These are phyloP conservation scores for Trigoniulus corallinus DNA, from an alignment of 1,140 invertebrate species.

Conservation along the genomic window DNA sequence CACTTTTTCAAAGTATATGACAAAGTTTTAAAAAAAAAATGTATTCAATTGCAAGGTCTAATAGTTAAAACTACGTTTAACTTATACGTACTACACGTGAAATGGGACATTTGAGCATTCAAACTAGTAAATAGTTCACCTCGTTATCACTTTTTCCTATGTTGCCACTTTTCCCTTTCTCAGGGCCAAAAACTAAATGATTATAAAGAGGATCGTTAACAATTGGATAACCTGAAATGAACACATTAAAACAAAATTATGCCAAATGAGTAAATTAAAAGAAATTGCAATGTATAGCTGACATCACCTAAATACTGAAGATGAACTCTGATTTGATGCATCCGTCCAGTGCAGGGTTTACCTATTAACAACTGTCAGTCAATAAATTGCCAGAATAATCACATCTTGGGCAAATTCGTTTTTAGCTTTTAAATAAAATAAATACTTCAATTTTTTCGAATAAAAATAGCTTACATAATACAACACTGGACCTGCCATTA, in stretches of 20 bases:
- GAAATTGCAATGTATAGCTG: not conserved
- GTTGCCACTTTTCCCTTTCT: conserved; percentile 80
- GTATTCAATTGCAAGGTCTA: no score
- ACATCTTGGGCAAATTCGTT: no score
- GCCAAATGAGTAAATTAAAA: conserved; percentile 5
- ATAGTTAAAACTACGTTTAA: no score
- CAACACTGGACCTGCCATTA: conserved; percentile 77
- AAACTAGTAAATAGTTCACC: no score
- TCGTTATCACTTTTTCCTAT: conserved; percentile 82
- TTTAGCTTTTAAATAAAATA: no score
- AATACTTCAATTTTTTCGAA: no score
- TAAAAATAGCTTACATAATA: conserved; percentile 50
- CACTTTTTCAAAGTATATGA: no score
- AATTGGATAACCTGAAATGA: conserved; percentile 67
- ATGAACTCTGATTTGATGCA: conserved; percentile 98
- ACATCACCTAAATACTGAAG: conserved; percentile 77
- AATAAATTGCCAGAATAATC: not conserved
- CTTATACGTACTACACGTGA: not conserved
- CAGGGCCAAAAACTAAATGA: conserved; percentile 71
- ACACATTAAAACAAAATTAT: conserved; percentile 9
- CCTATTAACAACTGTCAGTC: conserved; percentile 44
- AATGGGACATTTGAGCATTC: no score
- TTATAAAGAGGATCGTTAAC: conserved; percentile 95
- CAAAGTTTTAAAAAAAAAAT: no score
- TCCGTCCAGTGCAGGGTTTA: conserved; percentile 83